Evolutionary conservation across 2,888 invertebrate species (phyloP).

Genomic region (Rotaria magnacalcarata): DNA sequence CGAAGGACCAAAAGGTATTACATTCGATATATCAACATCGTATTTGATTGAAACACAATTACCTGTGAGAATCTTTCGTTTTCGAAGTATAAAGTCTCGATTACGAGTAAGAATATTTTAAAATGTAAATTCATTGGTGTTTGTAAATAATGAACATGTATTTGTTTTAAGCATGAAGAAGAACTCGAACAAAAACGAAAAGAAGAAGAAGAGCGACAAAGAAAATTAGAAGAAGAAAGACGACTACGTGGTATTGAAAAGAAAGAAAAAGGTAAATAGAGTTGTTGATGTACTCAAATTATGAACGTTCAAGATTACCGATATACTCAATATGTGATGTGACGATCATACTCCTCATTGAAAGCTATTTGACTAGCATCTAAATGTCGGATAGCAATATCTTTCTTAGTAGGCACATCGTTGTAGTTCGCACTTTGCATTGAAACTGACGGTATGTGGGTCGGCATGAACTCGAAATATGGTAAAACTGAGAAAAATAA

Average conservation of each 20-base stretch:
- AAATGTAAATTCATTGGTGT: not conserved
- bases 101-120: constrained; percentile 51
- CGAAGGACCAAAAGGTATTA: constrained; percentile 53
- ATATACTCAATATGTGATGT: too few relatives aligned
- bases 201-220: constrained; percentile 51
- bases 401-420: too few relatives aligned
- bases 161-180: constrained; percentile 56
- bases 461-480: too few relatives aligned
- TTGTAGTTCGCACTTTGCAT: too few relatives aligned
- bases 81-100: constrained; percentile 57
- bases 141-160: not conserved
- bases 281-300: too few relatives aligned
- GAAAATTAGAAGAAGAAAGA: constrained; percentile 49
- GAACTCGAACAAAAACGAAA: constrained; percentile 55
- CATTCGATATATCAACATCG: constrained; percentile 56
- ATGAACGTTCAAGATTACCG: too few relatives aligned
- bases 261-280: constrained; percentile 46
- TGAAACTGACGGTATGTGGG: too few relatives aligned
- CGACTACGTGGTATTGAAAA: constrained; percentile 44
- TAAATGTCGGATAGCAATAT: too few relatives aligned
- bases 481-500: too few relatives aligned
- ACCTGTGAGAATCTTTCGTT: constrained; percentile 51
- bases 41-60: constrained; percentile 51
- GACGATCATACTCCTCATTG: too few relatives aligned
- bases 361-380: too few relatives aligned